Percentiles rank a stretch among this genome's conserved stretches.
phyloP scores from a whole-genome alignment of 2,888 invertebrate species.

The Heliconius aoede region DNA sequence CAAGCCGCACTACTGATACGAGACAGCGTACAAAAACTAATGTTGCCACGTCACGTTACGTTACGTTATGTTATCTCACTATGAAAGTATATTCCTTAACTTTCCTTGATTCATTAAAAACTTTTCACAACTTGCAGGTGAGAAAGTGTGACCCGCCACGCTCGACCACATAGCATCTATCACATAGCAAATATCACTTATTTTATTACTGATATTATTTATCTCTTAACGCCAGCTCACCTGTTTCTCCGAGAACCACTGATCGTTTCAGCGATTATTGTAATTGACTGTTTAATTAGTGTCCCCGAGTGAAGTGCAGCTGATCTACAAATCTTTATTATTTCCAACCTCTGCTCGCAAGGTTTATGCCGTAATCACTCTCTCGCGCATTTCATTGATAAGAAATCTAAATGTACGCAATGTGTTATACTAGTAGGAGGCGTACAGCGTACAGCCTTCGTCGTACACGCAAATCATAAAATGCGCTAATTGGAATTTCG shows the following conservation, averaged over 20 bases:
- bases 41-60: too few species aligned
- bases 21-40: not conserved
- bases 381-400: not conserved
- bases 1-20: not conserved
- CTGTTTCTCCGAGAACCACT: not conserved
- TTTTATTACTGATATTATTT: too few species aligned
- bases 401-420: not conserved
- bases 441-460: not conserved
- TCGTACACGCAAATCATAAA: not conserved
- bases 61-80: too few species aligned
- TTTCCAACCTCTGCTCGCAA: not conserved
- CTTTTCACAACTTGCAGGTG: too few species aligned
- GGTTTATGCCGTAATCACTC: not conserved
- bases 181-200: too few species aligned
- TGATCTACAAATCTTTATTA: not conserved
- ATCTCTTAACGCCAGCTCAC: not conserved
- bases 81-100: too few species aligned
- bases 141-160: too few species aligned
- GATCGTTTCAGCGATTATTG: conserved; percentile 4
- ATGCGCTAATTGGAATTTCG: conserved; percentile 7
- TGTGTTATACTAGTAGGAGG: not conserved
- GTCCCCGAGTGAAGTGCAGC: not conserved
- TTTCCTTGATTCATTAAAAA: too few species aligned
- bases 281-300: not conserved
- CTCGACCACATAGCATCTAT: too few species aligned